phyloP scores from a whole-genome alignment of 2,797 vertebrate genomes.

The Rallus crepitans region DNA sequence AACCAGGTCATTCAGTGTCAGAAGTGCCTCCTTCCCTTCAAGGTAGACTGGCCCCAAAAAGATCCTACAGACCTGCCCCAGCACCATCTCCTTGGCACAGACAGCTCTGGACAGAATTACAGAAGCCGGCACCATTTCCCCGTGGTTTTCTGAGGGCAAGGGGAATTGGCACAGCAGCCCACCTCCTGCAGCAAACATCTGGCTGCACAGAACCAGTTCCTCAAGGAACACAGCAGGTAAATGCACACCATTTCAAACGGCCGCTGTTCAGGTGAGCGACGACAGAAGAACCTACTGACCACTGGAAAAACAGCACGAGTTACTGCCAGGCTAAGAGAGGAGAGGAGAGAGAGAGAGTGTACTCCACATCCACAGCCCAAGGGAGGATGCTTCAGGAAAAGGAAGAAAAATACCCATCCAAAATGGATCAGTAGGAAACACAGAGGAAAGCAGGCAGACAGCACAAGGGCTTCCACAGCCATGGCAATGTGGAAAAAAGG shows the following conservation, averaged over 20 bases:
- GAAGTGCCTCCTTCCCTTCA: neutral
- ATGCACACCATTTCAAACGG: neutral
- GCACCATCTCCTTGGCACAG: neutral
- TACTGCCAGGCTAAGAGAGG: neutral
- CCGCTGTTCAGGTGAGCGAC: neutral
- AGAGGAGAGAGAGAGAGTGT: neutral
- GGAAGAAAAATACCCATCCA: fast-evolving
- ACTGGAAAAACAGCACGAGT: neutral
- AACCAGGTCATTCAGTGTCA: neutral
- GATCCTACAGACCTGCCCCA: neutral
- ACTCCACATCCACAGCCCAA: neutral
- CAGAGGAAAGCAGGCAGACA: neutral
- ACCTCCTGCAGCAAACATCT: neutral
- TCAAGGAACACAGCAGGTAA: neutral
- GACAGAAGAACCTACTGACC: neutral
- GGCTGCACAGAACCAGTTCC: neutral
- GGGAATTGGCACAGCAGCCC: neutral
- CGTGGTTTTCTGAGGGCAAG: neutral
- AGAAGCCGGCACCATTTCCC: neutral
- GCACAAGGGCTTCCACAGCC: neutral
- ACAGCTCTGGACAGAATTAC: neutral
- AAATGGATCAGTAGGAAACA: neutral
- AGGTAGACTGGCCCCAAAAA: neutral
- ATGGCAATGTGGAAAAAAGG: neutral
- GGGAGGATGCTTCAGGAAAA: neutral